Evolutionary conservation across 2,113 vertebrate genomes (phyloP).

Genomic region (Proterorhinus semilunaris): DNA sequence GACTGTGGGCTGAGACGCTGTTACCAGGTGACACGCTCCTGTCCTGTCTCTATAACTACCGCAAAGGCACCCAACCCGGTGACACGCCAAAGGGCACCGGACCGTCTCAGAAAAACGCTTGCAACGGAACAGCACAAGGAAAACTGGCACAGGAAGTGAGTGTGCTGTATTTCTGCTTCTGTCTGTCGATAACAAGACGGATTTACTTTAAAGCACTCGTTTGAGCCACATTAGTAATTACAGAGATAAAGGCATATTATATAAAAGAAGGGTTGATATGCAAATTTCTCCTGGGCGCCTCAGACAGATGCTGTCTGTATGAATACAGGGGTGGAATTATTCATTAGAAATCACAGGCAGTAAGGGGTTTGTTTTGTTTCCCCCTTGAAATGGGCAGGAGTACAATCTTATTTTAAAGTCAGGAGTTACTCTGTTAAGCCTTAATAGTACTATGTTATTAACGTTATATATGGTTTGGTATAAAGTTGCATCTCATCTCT

Average conservation of each 20-base stretch:
- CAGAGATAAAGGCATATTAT: constrained; percentile 24
- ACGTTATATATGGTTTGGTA: no score
- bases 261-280: constrained; percentile 36
- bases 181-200: background rate
- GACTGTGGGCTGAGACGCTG: constrained; percentile 95
- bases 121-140: constrained; percentile 78
- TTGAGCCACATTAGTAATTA: constrained; percentile 20
- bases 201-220: constrained; percentile 29
- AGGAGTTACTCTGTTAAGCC: background rate
- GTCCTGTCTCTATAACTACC: constrained; percentile 78
- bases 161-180: background rate
- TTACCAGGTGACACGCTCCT: constrained; percentile 91
- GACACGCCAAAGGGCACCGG: constrained; percentile 58
- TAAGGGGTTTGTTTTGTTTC: constrained; percentile 1
- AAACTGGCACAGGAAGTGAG: constrained; percentile 83
- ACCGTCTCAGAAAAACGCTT: constrained; percentile 75
- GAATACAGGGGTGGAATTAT: constrained; percentile 46
- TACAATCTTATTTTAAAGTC: no score
- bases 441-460: background rate
- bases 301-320: constrained; percentile 34
- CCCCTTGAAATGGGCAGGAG: constrained; percentile 4
- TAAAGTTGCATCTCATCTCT: no score
- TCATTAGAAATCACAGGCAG: constrained; percentile 40
- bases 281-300: constrained; percentile 34
- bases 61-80: constrained; percentile 54